Evolutionary conservation across 2,888 invertebrate genomes (phyloP), one percentile per base, ranked within the genome.

Genomic region (Spodoptera picta): DNA sequence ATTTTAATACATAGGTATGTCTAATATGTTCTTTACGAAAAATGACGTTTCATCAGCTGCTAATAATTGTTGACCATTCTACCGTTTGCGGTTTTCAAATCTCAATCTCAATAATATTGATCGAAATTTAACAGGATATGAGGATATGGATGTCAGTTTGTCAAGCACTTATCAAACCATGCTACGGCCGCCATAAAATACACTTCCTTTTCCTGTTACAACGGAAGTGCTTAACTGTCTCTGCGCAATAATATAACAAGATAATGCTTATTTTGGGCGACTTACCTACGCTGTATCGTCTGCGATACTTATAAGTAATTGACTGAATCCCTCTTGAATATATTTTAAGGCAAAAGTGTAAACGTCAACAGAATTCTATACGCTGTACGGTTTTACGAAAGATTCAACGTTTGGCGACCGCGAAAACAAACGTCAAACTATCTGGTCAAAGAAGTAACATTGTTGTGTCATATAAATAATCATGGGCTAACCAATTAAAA

Each of bases 201-300:
- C 90, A 93, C 95, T 95, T 96, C 95, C 95, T 95, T 95, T 96
- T 96, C 95, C 95, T 95, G 95, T 95, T 87, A 76, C 46, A 84
- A 85, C 90, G 90, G 90, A 90, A 90, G 87, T 90, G 80, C 72
- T 69, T 73, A 70, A 68, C 71, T 69, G 55, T 70, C 60, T 43
- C 50, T 50, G 61, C 67, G 73, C 55, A 57, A 55, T 14, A 51
- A 69, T 23, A 69, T 23, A 68, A 58, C 48, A 66, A 58, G 49
- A 62, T 24, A n/a, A 45, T 27, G 46, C 24, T 53, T 47, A 65
- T 46, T 69, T 64, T 54, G 27, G 4, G 54, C 11, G 41, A 78
- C 84, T 85, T 73, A 85, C 85, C 73, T 59, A 77, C 42, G 1
- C 51, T 50, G 41, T 48, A 19, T 61, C n/a, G 49, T 48, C 48